These are phyloP conservation scores for Lamprologus callipterus DNA, from an alignment of 2,113 vertebrate genomes.

Conservation along the genomic window DNA sequence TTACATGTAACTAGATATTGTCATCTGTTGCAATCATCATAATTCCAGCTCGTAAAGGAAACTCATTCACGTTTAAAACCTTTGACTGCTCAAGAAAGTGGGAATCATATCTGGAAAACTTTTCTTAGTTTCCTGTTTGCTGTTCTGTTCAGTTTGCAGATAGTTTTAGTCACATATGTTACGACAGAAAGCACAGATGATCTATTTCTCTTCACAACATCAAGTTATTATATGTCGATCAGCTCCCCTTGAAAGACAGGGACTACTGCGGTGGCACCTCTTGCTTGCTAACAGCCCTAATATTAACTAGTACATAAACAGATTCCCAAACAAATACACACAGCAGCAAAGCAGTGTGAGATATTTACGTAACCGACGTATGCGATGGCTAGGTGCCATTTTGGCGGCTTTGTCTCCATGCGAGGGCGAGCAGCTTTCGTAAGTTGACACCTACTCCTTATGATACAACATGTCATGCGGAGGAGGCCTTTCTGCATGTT, in stretches of 20 bases:
- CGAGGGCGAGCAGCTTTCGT: slow-evolving; percentile 63
- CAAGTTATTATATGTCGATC: not conserved
- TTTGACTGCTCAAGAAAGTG: not conserved
- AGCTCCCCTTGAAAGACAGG: not conserved
- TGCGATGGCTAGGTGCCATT: slow-evolving; percentile 58
- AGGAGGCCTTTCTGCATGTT: slow-evolving; percentile 68
- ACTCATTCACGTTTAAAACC: not conserved
- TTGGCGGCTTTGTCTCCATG: slow-evolving; percentile 74
- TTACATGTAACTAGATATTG: not conserved
- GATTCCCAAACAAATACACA: slow-evolving; percentile 42
- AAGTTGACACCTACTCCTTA: slow-evolving; percentile 57
- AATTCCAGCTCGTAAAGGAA: not conserved
- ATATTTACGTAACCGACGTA: slow-evolving; percentile 44
- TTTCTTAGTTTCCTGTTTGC: not conserved
- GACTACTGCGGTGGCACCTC: not conserved
- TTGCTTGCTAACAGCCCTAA: slow-evolving; percentile 23
- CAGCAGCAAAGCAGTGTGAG: slow-evolving; percentile 20
- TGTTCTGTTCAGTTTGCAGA: not conserved
- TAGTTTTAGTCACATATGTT: not conserved
- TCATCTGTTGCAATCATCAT: not conserved
- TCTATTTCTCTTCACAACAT: not conserved
- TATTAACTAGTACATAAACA: slow-evolving; percentile 54
- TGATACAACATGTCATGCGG: slow-evolving; percentile 63
- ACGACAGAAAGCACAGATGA: not conserved
- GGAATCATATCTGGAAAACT: not conserved